Conservation (phyloP, 2,888 invertebrate genomes). For the Globia sparganii region DNA sequence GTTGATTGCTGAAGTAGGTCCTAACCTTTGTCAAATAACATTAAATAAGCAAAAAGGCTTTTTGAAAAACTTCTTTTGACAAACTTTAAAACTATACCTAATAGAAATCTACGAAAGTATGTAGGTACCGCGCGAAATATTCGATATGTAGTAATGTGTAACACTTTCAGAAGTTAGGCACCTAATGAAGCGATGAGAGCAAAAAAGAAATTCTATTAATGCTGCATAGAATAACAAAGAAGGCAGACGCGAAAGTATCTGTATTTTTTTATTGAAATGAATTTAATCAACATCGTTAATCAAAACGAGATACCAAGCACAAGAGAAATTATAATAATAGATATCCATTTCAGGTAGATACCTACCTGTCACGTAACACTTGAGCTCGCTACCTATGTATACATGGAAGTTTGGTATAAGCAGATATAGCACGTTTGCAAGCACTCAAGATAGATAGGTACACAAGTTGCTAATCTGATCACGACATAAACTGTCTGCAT, state of each 20-base stretch:
- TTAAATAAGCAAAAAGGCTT: neutral
- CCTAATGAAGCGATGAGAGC: neutral
- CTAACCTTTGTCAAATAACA: neutral
- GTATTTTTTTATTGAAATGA: neutral
- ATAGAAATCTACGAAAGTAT: neutral
- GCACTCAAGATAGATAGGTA: constrained; percentile 14
- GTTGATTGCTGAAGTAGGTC: no score
- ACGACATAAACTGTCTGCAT: constrained; percentile 10
- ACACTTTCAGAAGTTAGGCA: neutral
- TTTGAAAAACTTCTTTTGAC: neutral
- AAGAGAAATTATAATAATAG: neutral
- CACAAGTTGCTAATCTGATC: constrained; percentile 38
- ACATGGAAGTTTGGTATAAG: neutral
- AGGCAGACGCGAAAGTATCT: neutral
- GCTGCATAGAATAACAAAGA: neutral
- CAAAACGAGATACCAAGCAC: neutral
- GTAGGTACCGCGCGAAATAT: neutral
- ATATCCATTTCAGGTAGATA: neutral
- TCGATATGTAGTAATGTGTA: neutral
- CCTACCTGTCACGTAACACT: neutral
- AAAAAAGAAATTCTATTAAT: neutral
- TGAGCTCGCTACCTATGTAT: neutral
- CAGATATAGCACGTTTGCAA: constrained; percentile 3
- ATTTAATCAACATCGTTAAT: neutral
- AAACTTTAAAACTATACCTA: neutral